A percentile compares a stretch with the other conserved stretches of the same genome.
These are phyloP conservation scores for Bujurquina vittata DNA, from an alignment of 2,113 vertebrate species.

Conservation along the genomic window DNA sequence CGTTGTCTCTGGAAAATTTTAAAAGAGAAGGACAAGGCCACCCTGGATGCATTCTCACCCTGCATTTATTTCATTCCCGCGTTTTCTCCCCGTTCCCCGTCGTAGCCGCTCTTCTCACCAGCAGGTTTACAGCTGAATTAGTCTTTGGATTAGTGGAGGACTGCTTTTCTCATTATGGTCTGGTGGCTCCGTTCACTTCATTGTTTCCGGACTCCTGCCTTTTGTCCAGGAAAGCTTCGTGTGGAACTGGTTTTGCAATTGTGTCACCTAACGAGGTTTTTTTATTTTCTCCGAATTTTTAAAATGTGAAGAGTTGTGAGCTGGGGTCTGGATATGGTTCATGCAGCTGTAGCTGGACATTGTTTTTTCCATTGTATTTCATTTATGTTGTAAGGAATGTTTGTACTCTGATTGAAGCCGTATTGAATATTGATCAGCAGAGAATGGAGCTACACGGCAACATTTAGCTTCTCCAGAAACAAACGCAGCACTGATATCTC, in stretches of 20 bases:
- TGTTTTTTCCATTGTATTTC: neutral
- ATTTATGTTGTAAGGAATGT: neutral
- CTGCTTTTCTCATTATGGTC: constrained; percentile 62
- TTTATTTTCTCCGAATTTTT: constrained; percentile 23
- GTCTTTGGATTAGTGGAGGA: neutral
- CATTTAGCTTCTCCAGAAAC: neutral
- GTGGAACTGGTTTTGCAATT: constrained; percentile 26
- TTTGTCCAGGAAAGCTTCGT: constrained; percentile 45
- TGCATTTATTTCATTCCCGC: neutral
- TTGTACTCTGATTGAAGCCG: no score
- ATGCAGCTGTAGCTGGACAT: neutral
- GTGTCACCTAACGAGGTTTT: constrained; percentile 21
- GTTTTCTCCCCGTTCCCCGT: constrained; percentile 28
- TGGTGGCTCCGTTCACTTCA: constrained; percentile 46
- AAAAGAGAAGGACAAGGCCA: constrained; percentile 39
- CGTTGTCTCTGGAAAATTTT: constrained; percentile 40
- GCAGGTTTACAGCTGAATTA: constrained; percentile 42
- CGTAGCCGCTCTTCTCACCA: constrained; percentile 25
- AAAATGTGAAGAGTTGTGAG: neutral
- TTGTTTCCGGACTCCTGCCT: constrained; percentile 54
- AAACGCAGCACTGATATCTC: no score
- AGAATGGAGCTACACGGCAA: neutral
- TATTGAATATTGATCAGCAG: neutral
- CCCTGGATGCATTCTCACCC: constrained; percentile 41
- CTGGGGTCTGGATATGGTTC: neutral